phyloP scores from a whole-genome alignment of 2,113 vertebrate genomes.

The Thryonomys swinderianus region DNA sequence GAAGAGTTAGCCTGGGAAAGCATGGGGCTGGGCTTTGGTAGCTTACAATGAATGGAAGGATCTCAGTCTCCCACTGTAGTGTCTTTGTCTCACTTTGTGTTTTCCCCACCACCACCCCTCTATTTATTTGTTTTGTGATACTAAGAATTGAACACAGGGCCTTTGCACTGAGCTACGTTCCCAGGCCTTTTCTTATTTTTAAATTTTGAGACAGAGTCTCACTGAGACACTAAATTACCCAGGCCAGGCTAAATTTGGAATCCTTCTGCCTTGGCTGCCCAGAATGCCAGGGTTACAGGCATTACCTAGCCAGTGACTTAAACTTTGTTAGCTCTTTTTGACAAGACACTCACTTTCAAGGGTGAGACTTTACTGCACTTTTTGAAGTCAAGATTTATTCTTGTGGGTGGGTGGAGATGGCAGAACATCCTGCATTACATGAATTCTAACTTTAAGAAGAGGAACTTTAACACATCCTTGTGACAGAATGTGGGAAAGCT shows the following conservation, averaged over 20 bases:
- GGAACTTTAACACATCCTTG: background rate
- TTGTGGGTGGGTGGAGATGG: background rate
- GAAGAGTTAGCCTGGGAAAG: background rate
- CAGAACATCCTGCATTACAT: background rate
- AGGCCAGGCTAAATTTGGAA: background rate
- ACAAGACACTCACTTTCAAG: background rate
- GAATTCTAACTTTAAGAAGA: background rate
- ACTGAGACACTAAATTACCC: background rate
- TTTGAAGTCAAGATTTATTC: conserved; percentile 14
- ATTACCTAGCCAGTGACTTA: background rate
- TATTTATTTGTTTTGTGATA: background rate
- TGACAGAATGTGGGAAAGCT: background rate
- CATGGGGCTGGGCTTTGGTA: background rate
- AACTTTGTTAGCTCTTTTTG: conserved; percentile 40
- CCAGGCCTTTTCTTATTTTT: background rate
- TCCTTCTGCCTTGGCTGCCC: background rate
- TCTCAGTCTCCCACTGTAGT: background rate
- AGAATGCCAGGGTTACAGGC: background rate
- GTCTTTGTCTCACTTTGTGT: background rate
- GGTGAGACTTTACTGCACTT: background rate
- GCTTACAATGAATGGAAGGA: background rate
- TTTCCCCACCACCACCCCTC: background rate
- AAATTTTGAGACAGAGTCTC: background rate
- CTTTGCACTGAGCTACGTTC: background rate
- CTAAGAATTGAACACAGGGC: background rate